Evolutionary conservation across 2,888 invertebrate species (phyloP).

Genomic region (Heliconius charithonia): DNA sequence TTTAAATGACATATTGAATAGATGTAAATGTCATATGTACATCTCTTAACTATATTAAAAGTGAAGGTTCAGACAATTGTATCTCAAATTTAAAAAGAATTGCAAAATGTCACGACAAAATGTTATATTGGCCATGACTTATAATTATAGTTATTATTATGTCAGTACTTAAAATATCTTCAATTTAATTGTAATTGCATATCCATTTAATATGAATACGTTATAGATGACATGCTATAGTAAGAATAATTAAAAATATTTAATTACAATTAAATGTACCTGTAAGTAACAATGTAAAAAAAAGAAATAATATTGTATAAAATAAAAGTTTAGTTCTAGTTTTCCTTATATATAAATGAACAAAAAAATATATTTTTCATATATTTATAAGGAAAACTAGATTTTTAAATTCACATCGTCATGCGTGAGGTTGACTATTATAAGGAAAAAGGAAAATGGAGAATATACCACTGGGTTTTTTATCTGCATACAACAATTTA

Average conservation of each 20-base stretch:
- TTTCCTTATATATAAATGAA: too few relatives aligned
- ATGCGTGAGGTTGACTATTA: not conserved
- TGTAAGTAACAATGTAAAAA: not conserved
- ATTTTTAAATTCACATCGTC: not conserved
- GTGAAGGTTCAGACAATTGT: not conserved
- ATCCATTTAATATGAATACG: not conserved
- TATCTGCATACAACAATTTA: slow-evolving; percentile 4
- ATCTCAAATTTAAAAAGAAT: not conserved
- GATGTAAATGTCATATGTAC: not conserved
- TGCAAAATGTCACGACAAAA: not conserved
- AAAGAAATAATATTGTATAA: not conserved
- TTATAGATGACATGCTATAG: not conserved
- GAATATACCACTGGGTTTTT: slow-evolving; percentile 24
- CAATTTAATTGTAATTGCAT: not conserved
- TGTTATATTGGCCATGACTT: not conserved
- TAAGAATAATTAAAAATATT: not conserved
- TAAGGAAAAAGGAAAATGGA: slow-evolving; percentile 36
- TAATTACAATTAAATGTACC: not conserved
- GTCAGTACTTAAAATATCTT: not conserved
- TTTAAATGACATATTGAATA: not conserved
- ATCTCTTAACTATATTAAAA: not conserved
- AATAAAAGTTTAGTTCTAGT: not conserved
- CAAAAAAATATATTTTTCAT: not conserved
- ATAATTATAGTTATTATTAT: not conserved
- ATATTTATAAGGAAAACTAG: slow-evolving; percentile 1